Evolutionary conservation across 2,797 vertebrate species (phyloP).

Genomic region (Chaetodon trifasciatus): DNA sequence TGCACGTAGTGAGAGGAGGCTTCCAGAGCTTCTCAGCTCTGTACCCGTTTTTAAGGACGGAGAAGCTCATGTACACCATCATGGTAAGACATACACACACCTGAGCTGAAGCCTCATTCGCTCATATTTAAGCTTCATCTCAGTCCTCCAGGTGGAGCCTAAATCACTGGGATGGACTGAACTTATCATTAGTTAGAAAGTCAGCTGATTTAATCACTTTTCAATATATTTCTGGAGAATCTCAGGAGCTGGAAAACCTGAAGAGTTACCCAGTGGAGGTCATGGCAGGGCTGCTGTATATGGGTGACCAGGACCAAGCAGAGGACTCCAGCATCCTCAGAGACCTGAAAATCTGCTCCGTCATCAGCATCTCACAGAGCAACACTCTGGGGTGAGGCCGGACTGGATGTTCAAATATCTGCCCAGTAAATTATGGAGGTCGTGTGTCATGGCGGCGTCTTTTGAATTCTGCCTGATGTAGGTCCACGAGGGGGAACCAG

Average conservation of each 20-base stretch:
- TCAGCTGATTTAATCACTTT: background rate
- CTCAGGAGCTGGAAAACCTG: conserved; percentile 90
- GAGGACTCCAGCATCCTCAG: conserved; percentile 81
- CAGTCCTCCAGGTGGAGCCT: background rate
- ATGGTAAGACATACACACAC: conserved; percentile 76
- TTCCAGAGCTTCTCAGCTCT: conserved; percentile 87
- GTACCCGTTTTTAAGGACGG: conserved; percentile 90
- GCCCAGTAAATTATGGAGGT: background rate
- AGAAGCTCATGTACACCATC: conserved; percentile 91
- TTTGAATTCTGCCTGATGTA: conserved; percentile 29
- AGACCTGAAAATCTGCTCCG: conserved; percentile 88
- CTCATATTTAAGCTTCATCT: background rate
- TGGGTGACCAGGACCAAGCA: conserved; percentile 88
- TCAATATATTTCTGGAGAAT: conserved; percentile 11
- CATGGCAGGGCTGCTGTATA: conserved; percentile 85
- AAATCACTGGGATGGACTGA: background rate
- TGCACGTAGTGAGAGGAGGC: conserved; percentile 89
- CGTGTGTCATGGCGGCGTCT: background rate
- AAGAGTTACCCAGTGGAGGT: conserved; percentile 90
- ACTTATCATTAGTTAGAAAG: too few species aligned
- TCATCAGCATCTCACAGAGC: conserved; percentile 86
- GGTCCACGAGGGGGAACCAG: conserved; percentile 44
- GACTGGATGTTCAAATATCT: background rate
- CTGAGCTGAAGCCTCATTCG: background rate
- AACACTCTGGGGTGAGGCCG: conserved; percentile 75